Evolutionary conservation across 2,888 invertebrate species (phyloP).

Genomic region (Coenonympha arcania): DNA sequence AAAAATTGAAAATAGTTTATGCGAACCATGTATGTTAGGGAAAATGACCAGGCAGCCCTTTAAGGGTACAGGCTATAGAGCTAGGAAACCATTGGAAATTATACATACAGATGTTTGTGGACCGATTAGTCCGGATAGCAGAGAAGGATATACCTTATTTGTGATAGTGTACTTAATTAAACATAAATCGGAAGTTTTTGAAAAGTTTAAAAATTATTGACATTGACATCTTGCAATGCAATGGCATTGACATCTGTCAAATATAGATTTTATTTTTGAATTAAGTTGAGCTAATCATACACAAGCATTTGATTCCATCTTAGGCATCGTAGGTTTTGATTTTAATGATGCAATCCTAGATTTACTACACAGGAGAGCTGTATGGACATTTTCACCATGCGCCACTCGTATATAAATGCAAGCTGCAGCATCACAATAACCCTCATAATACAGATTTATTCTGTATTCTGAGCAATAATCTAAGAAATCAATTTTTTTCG

Average conservation of each 20-base stretch:
- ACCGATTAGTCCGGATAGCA: no score
- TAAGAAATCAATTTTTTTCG: not conserved
- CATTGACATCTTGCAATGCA: no score
- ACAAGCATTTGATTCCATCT: not conserved
- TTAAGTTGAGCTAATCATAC: not conserved
- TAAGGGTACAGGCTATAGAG: not conserved
- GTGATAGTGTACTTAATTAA: no score
- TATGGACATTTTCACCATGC: not conserved
- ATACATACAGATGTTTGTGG: no score
- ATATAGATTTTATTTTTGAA: not conserved
- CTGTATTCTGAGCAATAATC: no score
- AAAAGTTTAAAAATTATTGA: no score
- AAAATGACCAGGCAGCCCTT: not conserved
- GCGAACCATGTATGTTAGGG: slow-evolving; percentile 1
- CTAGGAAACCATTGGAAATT: no score
- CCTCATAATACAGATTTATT: no score
- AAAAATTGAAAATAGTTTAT: not conserved
- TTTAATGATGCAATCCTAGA: not conserved
- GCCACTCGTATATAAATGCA: not conserved
- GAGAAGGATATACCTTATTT: no score
- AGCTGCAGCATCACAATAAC: not conserved
- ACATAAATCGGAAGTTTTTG: no score
- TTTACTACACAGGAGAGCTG: not conserved
- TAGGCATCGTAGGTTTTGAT: not conserved
- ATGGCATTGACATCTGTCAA: not conserved